Evolutionary conservation across 1,140 invertebrate genomes (phyloP).

Genomic region (Sesamia nonagrioides): DNA sequence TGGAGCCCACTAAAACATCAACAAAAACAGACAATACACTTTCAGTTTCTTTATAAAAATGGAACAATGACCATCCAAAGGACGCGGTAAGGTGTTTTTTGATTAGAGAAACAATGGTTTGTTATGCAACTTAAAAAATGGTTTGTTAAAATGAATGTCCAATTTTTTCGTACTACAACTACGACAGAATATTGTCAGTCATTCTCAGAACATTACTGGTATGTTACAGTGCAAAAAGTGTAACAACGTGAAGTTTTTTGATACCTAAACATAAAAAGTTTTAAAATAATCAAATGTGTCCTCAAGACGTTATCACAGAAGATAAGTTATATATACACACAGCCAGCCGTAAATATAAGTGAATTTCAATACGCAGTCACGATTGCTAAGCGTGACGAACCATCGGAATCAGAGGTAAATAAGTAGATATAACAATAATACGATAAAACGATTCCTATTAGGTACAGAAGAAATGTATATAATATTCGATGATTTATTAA

Average conservation of each 20-base stretch:
- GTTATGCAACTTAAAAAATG: conserved; percentile 73
- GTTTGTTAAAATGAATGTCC: conserved; percentile 70
- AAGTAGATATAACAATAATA: conserved; percentile 38
- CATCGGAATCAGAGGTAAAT: conserved; percentile 44
- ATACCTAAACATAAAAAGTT: conserved; percentile 56
- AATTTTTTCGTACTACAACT: conserved; percentile 60
- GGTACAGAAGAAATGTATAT: conserved; percentile 29
- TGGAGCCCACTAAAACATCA: conserved; percentile 74
- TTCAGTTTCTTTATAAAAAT: conserved; percentile 86
- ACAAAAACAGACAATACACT: conserved; percentile 80
- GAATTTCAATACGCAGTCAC: conserved; percentile 34
- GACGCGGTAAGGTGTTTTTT: conserved; percentile 82
- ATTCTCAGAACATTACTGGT: conserved; percentile 57
- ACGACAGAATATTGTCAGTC: conserved; percentile 52
- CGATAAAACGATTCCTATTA: conserved; percentile 28
- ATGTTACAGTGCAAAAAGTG: conserved; percentile 52
- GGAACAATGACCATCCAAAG: conserved; percentile 62
- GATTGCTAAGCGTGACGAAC: conserved; percentile 35
- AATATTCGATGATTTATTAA: conserved; percentile 46
- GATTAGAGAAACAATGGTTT: conserved; percentile 72
- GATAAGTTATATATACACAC: conserved; percentile 28
- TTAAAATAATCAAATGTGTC: conserved; percentile 49
- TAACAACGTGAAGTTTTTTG: conserved; percentile 52
- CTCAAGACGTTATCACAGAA: conserved; percentile 38
- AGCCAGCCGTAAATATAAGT: conserved; percentile 17